Evolutionary conservation across 2,888 invertebrate genomes (phyloP).

Genomic region (Saturnia pavonia): DNA sequence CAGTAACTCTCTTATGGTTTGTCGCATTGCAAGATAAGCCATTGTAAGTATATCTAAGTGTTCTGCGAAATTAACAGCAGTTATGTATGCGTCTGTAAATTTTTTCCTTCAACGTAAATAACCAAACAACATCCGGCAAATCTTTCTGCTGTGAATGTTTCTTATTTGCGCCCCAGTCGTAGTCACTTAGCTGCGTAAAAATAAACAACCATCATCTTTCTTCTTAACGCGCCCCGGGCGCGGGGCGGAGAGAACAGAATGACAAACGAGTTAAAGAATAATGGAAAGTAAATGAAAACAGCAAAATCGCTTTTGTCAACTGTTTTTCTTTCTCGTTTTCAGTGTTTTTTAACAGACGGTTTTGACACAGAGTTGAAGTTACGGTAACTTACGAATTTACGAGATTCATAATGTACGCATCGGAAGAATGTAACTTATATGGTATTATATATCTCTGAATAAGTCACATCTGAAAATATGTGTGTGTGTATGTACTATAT

Average conservation of each 20-base stretch:
- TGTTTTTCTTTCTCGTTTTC: constrained; percentile 55
- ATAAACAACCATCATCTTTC: constrained; percentile 73
- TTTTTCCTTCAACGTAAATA: constrained; percentile 19
- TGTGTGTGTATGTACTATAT: background rate
- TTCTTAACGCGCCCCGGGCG: constrained; percentile 65
- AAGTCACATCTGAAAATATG: background rate
- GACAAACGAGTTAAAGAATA: constrained; percentile 78
- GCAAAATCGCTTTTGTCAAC: constrained; percentile 75
- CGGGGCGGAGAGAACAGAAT: constrained; percentile 69
- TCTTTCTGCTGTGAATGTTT: constrained; percentile 55
- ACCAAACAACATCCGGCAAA: constrained; percentile 49
- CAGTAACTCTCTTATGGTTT: too few relatives aligned
- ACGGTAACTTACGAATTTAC: constrained; percentile 53
- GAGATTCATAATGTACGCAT: constrained; percentile 38
- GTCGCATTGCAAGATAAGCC: too few relatives aligned
- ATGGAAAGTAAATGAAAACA: constrained; percentile 79
- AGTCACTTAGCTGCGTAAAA: constrained; percentile 72
- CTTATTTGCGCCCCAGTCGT: constrained; percentile 53
- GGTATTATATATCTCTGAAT: constrained; percentile 31
- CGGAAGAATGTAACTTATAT: constrained; percentile 36
- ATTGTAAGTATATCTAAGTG: too few relatives aligned
- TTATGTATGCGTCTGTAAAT: background rate
- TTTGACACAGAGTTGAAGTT: background rate
- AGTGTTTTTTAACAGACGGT: background rate
- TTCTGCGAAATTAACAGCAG: background rate